Evolutionary conservation across 1,140 invertebrate species (phyloP).

Genomic region (Pissodes strobi): DNA sequence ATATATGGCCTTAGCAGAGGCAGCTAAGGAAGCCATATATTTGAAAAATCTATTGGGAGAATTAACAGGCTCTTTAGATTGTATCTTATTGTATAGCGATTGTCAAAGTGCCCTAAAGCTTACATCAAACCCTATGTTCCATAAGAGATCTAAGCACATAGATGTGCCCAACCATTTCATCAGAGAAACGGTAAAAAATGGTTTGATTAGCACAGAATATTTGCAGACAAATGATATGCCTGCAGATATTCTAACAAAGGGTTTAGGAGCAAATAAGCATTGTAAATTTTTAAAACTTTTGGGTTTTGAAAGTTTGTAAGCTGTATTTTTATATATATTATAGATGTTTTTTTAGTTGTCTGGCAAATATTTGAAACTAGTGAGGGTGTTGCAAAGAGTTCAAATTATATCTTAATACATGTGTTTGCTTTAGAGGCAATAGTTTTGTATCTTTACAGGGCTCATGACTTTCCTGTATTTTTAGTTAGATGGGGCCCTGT

Average conservation of each 20-base stretch:
- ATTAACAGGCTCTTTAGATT: not conserved
- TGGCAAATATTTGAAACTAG: too few relatives aligned
- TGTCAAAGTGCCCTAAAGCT: too few relatives aligned
- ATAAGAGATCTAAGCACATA: conserved; percentile 54
- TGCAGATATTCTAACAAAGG: conserved; percentile 49
- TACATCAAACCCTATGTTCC: conserved; percentile 42
- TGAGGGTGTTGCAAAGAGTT: too few relatives aligned
- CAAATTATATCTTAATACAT: too few relatives aligned
- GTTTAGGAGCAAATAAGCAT: conserved; percentile 19
- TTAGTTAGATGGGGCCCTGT: too few relatives aligned
- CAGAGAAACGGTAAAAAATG: conserved; percentile 32
- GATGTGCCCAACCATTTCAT: conserved; percentile 52
- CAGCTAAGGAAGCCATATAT: too few relatives aligned
- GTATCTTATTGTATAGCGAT: not conserved
- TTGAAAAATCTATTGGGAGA: conserved; percentile 28
- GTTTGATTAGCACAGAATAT: conserved; percentile 38
- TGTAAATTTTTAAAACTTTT: conserved; percentile 16
- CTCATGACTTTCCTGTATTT: too few relatives aligned
- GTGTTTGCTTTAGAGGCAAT: too few relatives aligned
- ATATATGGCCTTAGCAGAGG: conserved; percentile 38
- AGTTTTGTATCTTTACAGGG: too few relatives aligned
- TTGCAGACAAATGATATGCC: conserved; percentile 40
- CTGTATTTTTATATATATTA: too few relatives aligned
- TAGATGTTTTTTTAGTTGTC: too few relatives aligned
- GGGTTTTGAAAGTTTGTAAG: too few relatives aligned